Percentiles rank a stretch among this genome's conserved stretches.
Evolutionary conservation across 2,113 vertebrate species (phyloP).

Genomic region (Butorides virescens): DNA sequence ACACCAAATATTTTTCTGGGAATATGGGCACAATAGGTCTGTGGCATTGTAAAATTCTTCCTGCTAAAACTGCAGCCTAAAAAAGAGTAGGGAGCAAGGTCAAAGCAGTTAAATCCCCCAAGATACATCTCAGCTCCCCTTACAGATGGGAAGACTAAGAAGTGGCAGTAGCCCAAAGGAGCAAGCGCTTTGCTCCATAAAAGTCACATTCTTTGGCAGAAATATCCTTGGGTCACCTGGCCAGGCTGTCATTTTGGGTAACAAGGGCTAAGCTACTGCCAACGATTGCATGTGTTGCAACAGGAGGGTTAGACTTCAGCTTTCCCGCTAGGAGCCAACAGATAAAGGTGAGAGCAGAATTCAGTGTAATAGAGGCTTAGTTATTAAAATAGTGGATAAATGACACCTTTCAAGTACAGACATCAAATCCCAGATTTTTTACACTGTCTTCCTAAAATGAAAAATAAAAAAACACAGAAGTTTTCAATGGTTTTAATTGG

Average conservation of each 20-base stretch:
- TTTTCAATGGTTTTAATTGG: not conserved
- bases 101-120: not conserved
- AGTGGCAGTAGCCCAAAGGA: not conserved
- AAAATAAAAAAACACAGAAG: not conserved
- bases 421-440: not conserved
- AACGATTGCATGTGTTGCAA: not conserved
- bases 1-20: not conserved
- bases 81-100: not conserved
- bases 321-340: not conserved
- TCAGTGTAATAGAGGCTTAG: not conserved
- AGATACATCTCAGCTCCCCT: not conserved
- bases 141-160: not conserved
- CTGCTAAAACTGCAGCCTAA: not conserved
- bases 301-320: not conserved
- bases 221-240: not conserved
- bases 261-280: not conserved
- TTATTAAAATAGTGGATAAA: not conserved
- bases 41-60: not conserved
- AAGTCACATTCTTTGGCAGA: not conserved
- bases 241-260: not conserved
- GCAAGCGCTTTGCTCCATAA: not conserved
- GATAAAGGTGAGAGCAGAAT: not conserved
- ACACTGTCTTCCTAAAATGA: not conserved
- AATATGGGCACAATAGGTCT: not conserved
- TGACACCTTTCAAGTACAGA: not conserved